Evolutionary conservation across 2,888 invertebrate species (phyloP), one percentile per base, ranked within the genome.

Genomic region (Himalopsyche japonica): DNA sequence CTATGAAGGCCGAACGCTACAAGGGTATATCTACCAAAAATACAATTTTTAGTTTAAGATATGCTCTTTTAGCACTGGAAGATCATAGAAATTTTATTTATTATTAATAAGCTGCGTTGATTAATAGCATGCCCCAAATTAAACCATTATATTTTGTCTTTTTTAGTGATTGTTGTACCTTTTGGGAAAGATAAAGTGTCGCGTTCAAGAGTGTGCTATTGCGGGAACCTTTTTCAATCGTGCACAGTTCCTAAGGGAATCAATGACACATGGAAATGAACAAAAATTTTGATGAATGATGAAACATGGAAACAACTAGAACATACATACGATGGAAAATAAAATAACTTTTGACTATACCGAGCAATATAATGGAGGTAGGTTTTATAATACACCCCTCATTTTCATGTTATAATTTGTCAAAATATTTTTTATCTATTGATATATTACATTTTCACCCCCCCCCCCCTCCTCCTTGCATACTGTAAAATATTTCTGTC

Each of bases 161-260:
- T 49, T 18, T 49, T 6, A n/a, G 1, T 49, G n/a, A 3, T 20
- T 20, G 57, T 20, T 57, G 43, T 86, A 95, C 95, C 95, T 95
- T 95, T 90, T 91, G 89, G 76, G 94, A 93, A 90, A 95, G 92
- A 92, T 93, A 94, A 90, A 93, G 90, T 88, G 94, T 94, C 88
- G 95, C 94, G 91, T 93, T 93, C 91, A 93, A 92, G 90, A 95
- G 93, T 88, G 93, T 93, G 92, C 93, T 94, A 90, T 93, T 92
- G 90, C 92, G 92, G 89, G 92, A 93, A 89, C 92, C 91, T 91
- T 93, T 93, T 88, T 92, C 91, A 89, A 93, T 91, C 89, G 92
- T 93, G 93, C 94, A 94, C 91, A 94, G 93, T 87, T 94, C 94
- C 94, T 94, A 92, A 88, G 91, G 90, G 57, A 57, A 57, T 57